A percentile compares a stretch with the other conserved stretches of the same genome.
phyloP scores from a whole-genome alignment of 2,797 vertebrate species.

The Crypturellus tataupa region DNA sequence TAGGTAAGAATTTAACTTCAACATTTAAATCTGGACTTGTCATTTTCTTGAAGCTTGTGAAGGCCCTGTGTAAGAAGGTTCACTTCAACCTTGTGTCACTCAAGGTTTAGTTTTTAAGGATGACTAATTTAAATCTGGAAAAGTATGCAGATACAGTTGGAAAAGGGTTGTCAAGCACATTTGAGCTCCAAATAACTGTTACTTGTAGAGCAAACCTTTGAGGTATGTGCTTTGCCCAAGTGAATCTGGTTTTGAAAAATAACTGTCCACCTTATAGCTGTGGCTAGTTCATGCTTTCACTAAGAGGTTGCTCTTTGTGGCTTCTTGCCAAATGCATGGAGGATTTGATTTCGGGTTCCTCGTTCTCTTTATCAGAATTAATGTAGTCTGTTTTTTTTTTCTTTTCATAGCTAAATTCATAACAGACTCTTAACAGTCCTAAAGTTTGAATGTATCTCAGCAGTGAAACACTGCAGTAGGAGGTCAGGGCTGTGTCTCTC shows the following conservation, averaged over 20 bases:
- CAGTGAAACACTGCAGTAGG: not conserved
- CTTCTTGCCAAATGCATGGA: not conserved
- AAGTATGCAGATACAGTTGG: not conserved
- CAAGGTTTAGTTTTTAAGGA: not conserved
- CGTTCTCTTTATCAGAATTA: not conserved
- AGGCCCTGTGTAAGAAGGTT: not conserved
- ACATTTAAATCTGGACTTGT: rapidly evolving
- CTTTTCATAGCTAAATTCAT: not conserved
- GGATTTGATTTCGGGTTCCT: not conserved
- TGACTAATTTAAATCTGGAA: not conserved
- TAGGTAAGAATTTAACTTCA: not conserved
- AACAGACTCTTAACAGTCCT: rapidly evolving
- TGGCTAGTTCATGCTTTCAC: not conserved
- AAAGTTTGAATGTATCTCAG: not conserved
- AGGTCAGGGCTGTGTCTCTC: not conserved
- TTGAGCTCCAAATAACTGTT: not conserved
- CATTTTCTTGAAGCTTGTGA: not conserved
- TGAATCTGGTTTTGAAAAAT: not conserved
- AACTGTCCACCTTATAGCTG: not conserved
- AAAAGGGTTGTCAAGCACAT: rapidly evolving
- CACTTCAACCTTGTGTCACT: not conserved
- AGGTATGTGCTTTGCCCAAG: not conserved
- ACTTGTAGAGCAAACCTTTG: not conserved
- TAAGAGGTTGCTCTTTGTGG: not conserved
- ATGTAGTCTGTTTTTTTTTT: not conserved